Evolutionary conservation across 2,113 vertebrate genomes (phyloP).

Genomic region (Caloenas nicobarica): DNA sequence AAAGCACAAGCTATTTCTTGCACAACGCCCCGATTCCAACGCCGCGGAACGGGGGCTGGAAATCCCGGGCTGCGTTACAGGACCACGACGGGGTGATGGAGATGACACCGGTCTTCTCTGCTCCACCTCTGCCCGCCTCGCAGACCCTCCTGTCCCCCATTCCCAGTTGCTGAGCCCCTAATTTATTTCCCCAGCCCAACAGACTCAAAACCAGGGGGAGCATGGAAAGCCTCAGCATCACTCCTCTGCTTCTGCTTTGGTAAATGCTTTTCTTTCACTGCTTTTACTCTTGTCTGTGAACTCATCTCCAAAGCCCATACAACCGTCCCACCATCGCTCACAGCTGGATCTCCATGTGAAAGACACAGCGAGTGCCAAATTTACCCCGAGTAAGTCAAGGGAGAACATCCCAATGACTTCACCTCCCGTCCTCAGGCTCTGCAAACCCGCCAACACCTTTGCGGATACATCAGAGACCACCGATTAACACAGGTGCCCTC

Average conservation of each 20-base stretch:
- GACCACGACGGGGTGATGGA: not conserved
- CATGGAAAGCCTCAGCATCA: not conserved
- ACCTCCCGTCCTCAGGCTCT: not conserved
- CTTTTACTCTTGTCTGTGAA: not conserved
- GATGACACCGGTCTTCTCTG: accelerated
- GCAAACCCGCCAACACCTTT: not conserved
- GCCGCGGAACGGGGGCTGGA: accelerated
- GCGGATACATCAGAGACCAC: not conserved
- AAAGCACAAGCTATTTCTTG: not conserved
- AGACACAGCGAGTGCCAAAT: accelerated
- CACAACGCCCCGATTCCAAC: accelerated
- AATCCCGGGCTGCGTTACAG: not conserved
- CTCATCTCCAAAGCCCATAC: not conserved
- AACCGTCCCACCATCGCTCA: not conserved
- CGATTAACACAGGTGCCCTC: not conserved
- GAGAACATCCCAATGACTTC: not conserved
- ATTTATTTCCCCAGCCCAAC: not conserved
- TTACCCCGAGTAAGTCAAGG: accelerated
- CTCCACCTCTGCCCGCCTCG: not conserved
- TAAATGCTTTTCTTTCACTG: not conserved
- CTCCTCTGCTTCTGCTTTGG: not conserved
- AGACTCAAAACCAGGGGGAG: accelerated
- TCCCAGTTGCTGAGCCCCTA: not conserved
- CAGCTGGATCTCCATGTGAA: accelerated
- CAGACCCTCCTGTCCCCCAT: not conserved